phyloP scores from a whole-genome alignment of 1,140 invertebrate genomes.

The Trichogramma pretiosum region DNA sequence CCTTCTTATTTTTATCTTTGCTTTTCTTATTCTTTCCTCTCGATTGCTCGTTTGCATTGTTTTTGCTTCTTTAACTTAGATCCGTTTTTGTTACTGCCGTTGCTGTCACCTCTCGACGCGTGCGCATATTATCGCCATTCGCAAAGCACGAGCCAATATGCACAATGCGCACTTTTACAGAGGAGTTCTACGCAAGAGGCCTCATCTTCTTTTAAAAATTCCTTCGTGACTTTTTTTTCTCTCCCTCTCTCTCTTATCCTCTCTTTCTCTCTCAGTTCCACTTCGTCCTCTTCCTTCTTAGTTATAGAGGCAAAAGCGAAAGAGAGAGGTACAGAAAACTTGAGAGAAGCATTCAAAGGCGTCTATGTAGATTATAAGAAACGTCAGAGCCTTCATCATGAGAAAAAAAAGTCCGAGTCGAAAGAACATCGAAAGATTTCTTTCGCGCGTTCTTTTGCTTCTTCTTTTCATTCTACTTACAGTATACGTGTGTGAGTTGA shows the following conservation, averaged over 20 bases:
- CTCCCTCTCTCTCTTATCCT: neutral
- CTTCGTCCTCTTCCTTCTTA: neutral
- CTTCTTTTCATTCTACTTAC: too few relatives aligned
- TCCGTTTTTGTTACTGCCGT: too few relatives aligned
- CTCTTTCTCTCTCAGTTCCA: neutral
- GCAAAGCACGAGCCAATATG: neutral
- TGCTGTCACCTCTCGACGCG: too few relatives aligned
- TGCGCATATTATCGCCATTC: too few relatives aligned
- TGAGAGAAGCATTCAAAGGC: neutral
- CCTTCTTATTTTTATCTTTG: conserved; percentile 3
- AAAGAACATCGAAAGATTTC: too few relatives aligned
- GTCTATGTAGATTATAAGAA: conserved; percentile 6
- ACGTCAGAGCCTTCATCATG: conserved; percentile 7
- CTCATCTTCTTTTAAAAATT: neutral
- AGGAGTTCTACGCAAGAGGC: too few relatives aligned
- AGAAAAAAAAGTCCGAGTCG: conserved; percentile 3
- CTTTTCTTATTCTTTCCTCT: conserved; percentile 2
- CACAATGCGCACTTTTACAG: neutral
- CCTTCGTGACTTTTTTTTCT: neutral
- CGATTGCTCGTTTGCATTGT: conserved; percentile 1
- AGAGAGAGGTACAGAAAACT: too few relatives aligned
- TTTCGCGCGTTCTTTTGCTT: too few relatives aligned
- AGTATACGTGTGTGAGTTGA: too few relatives aligned
- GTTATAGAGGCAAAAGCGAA: too few relatives aligned
- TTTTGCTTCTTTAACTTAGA: conserved; percentile 7